A percentile compares a stretch with the other conserved stretches of the same genome.
Conservation (phyloP, 2,113 vertebrate genomes). For the Rhadina sibilatrix region DNA sequence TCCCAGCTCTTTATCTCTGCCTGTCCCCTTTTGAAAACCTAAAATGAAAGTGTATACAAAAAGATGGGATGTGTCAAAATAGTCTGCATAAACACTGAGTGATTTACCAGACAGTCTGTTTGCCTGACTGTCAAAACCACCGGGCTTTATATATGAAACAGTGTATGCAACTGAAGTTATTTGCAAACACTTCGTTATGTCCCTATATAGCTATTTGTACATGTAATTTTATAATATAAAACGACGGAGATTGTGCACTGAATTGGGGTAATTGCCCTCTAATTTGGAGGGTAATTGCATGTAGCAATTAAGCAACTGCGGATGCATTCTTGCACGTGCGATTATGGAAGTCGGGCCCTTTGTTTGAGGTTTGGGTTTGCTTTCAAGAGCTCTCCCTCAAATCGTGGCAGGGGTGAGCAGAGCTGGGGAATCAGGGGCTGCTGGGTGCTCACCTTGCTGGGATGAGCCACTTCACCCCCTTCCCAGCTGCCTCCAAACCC, state of each 20-base stretch:
- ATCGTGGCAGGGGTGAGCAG: background rate
- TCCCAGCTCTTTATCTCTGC: conserved; percentile 49
- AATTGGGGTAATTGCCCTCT: conserved; percentile 69
- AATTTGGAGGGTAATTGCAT: conserved; percentile 68
- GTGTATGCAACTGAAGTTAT: conserved; percentile 57
- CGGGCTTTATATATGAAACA: conserved; percentile 42
- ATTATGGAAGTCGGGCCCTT: conserved; percentile 44
- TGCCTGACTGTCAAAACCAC: conserved; percentile 67
- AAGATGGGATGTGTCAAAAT: conserved; percentile 69
- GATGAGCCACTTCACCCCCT: background rate
- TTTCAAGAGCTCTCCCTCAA: conserved; percentile 30
- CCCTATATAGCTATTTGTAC: conserved; percentile 62
- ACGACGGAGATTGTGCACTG: conserved; percentile 52
- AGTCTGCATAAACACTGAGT: conserved; percentile 64
- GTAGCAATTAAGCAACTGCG: conserved; percentile 65
- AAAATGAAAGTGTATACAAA: conserved; percentile 49
- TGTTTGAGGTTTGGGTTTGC: conserved; percentile 56
- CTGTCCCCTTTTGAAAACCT: conserved; percentile 58
- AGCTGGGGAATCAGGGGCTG: background rate
- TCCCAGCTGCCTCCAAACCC: background rate
- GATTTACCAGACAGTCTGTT: conserved; percentile 67
- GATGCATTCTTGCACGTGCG: conserved; percentile 62
- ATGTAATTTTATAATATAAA: conserved; percentile 58
- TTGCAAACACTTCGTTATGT: conserved; percentile 66
- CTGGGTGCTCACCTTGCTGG: background rate